These are phyloP conservation scores for Diarsia dahlii DNA, from an alignment of 2,888 invertebrate species.

Conservation along the genomic window DNA sequence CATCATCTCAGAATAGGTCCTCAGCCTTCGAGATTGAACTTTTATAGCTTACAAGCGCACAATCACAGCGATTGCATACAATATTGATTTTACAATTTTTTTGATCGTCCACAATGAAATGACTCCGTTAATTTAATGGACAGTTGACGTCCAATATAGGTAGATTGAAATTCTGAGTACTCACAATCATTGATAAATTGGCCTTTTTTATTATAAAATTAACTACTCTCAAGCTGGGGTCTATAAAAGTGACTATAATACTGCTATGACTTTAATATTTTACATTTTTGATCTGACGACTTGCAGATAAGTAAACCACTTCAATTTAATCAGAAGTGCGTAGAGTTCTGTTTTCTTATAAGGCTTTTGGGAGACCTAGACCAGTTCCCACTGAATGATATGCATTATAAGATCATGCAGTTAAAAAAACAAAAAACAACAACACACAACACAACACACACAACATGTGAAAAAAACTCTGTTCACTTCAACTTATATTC, in stretches of 20 bases:
- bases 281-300: neutral
- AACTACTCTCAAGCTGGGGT: neutral
- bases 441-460: no score
- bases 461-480: neutral
- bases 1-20: slow-evolving; percentile 72
- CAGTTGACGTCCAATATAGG: slow-evolving; percentile 27
- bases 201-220: neutral
- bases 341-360: neutral
- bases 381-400: neutral
- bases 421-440: no score
- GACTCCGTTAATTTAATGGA: slow-evolving; percentile 57
- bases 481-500: neutral
- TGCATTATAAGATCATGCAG: no score
- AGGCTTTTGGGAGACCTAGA: neutral
- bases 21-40: slow-evolving; percentile 73
- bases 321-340: neutral
- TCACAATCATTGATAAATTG: slow-evolving; percentile 15
- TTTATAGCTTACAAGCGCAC: slow-evolving; percentile 76
- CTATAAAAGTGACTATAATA: neutral
- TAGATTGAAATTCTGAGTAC: slow-evolving; percentile 49
- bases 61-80: slow-evolving; percentile 80
- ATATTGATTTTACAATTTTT: slow-evolving; percentile 83
- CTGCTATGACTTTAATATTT: neutral
- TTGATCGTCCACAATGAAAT: slow-evolving; percentile 71
- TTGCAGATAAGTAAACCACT: neutral